Base-by-base conservation (phyloP, 2,113 vertebrate species). In the Argyrosomus japonicus region DNA sequence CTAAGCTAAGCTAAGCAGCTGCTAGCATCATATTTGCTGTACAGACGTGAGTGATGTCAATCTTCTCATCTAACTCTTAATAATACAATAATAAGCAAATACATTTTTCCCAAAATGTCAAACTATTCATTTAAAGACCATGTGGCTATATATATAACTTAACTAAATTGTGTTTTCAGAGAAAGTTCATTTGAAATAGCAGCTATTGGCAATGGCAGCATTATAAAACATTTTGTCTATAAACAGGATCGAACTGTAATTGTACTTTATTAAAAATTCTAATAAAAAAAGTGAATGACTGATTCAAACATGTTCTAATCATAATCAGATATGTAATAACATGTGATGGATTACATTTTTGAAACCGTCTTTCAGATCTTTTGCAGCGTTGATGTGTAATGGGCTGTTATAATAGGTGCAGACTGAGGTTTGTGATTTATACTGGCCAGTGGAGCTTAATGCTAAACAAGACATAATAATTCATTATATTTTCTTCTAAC, bases 391-490 rank as follows among this genome's bases (percentile, higher is more conserved):
- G 56, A 43, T 17, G 17, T 36, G 17, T 40, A 13, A 43, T 75
- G 62, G 18, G 57, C 56, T 62, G 58, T 75, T 63, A 58, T 14
- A 62, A n/a, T 23, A 63, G 68, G 61, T 25, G 64, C n/a, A 56
- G 27, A 65, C 27, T 32, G 29, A 40, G 4, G 15, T 36, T 18
- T 56, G 21, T 51, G n/a, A 51, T 75, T 60, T 57, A 50, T 18
- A 64, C 5, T 56, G 27, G 61, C 40, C 48, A 71, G 12, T 53
- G 11, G 48, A 50, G 48, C 29, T 69, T 47, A 68, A 77, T 40
- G 21, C 45, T 64, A 84, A 81, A 79, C 63, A 77, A 77, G 57
- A 60, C 56, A 50, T 17, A 61, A 79, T 14, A 73, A 53, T 64
- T 60, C 69, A 77, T 83, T 58, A 75, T 8, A 40, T 48, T 54